phyloP scores from a whole-genome alignment of 2,888 invertebrate genomes.

The Ophion costatus region DNA sequence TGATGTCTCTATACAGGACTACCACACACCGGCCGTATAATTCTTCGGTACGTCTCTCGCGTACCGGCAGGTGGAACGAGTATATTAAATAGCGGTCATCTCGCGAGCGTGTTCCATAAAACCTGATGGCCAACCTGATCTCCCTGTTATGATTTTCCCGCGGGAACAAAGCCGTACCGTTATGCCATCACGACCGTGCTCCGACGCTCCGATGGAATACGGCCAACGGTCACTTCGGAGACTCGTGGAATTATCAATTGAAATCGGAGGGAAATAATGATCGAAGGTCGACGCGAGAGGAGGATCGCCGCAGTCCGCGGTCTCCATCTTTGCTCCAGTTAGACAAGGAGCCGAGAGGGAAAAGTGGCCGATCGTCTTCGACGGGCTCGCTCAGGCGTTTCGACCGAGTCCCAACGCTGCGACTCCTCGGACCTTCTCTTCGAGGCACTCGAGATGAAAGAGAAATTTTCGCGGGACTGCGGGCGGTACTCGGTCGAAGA shows the following conservation, averaged over 20 bases:
- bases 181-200: not conserved
- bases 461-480: constrained; percentile 78
- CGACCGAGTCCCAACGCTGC: constrained; percentile 35
- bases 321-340: constrained; percentile 78
- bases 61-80: constrained; percentile 57
- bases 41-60: constrained; percentile 38
- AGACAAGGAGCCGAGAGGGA: constrained; percentile 68
- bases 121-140: constrained; percentile 21
- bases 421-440: constrained; percentile 60
- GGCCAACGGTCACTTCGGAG: not conserved
- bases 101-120: constrained; percentile 55
- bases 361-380: constrained; percentile 64
- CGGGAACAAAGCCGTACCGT: constrained; percentile 27
- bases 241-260: not conserved
- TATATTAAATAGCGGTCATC: constrained; percentile 61
- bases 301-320: too few species aligned
- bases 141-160: constrained; percentile 39
- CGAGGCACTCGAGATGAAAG: constrained; percentile 75
- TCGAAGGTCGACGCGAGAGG: not conserved
- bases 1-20: constrained; percentile 75
- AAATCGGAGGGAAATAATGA: not conserved
- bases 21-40: constrained; percentile 39
- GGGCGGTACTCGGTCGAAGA: constrained; percentile 45
- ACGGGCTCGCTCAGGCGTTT: constrained; percentile 63
- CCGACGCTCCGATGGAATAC: not conserved